These are phyloP conservation scores for Sterna hirundo DNA, from an alignment of 2,113 vertebrate species.

Conservation along the genomic window DNA sequence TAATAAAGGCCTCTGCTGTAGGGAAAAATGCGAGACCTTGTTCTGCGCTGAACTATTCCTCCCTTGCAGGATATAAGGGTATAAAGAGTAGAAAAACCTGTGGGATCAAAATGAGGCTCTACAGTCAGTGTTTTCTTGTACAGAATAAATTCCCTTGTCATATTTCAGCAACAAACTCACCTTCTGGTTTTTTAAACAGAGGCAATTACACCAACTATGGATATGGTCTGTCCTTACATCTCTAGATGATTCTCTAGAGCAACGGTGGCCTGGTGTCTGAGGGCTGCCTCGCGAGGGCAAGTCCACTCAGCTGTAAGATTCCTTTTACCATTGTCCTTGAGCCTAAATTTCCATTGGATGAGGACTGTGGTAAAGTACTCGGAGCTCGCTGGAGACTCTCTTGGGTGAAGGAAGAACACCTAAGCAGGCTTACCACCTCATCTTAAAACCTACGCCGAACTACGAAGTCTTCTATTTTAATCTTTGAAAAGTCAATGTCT, in stretches of 20 bases:
- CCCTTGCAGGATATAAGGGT: not conserved
- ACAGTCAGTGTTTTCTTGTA: not conserved
- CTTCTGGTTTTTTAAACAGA: not conserved
- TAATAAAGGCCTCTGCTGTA: not conserved
- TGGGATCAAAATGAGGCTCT: not conserved
- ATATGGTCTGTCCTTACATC: not conserved
- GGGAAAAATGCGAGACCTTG: not conserved
- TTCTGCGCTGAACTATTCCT: not conserved
- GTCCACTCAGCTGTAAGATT: not conserved
- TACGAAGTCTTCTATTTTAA: not conserved
- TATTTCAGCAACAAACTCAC: not conserved
- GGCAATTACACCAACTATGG: not conserved
- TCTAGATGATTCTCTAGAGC: not conserved
- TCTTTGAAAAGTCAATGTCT: conserved; percentile 20
- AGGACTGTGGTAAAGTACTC: not conserved
- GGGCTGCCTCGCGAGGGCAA: not conserved
- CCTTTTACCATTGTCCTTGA: not conserved
- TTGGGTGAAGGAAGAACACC: not conserved
- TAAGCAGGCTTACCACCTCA: not conserved
- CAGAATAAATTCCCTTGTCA: not conserved
- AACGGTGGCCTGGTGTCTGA: not conserved
- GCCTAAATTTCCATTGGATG: not conserved
- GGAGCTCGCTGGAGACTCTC: not conserved
- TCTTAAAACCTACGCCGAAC: not conserved
- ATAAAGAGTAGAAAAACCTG: not conserved